Evolutionary conservation across 2,797 vertebrate species (phyloP).

Genomic region (Heliangelus exortis): DNA sequence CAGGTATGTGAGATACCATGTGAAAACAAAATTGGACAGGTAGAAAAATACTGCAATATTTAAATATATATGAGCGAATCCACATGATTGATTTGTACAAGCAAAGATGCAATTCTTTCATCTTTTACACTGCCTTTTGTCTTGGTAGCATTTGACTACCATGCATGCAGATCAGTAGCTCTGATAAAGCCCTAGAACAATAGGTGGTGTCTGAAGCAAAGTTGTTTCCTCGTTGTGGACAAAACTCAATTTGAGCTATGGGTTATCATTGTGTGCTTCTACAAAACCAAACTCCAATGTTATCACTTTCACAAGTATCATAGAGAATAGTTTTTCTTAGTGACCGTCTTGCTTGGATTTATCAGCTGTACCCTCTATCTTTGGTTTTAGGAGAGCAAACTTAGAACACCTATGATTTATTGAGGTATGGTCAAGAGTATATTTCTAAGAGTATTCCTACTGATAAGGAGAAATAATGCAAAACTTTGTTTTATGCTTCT

Average conservation of each 20-base stretch:
- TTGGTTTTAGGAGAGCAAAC: background rate
- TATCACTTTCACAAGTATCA: background rate
- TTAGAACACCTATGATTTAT: background rate
- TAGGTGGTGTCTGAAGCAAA: background rate
- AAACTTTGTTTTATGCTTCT: background rate
- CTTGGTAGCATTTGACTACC: background rate
- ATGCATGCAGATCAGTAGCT: background rate
- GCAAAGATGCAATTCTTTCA: background rate
- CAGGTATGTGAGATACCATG: background rate
- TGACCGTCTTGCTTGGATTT: background rate
- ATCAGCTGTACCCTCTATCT: background rate
- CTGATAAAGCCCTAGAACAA: background rate
- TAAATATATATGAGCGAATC: background rate
- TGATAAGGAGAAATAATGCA: background rate
- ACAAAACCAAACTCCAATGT: background rate
- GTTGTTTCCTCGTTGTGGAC: background rate
- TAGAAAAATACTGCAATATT: background rate
- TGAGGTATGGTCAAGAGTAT: background rate
- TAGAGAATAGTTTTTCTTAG: background rate
- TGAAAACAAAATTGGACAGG: background rate
- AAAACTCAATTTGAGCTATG: background rate
- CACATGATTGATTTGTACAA: background rate
- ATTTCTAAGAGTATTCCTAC: background rate
- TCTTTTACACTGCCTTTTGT: background rate
- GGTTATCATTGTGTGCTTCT: background rate